A percentile compares a stretch with the other conserved stretches of the same genome.
Conservation (phyloP, 2,113 vertebrate genomes). For the Piaya cayana region DNA sequence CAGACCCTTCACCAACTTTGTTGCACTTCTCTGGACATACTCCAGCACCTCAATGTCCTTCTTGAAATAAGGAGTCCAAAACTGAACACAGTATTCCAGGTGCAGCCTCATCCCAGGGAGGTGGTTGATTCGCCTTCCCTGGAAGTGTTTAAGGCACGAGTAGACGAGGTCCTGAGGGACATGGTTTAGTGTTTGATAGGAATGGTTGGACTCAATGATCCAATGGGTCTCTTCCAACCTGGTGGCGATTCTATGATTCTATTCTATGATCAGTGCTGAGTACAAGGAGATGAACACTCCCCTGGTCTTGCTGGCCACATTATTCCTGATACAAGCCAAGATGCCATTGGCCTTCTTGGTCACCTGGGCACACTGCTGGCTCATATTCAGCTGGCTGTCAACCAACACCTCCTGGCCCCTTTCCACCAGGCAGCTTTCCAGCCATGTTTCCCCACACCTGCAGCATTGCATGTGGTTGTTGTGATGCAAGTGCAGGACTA, state of each 20-base stretch:
- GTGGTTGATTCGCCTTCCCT: too few relatives aligned
- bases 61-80: not conserved
- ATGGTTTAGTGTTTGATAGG: too few relatives aligned
- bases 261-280: not conserved
- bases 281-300: fast-evolving
- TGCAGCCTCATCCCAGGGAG: not conserved
- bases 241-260: too few relatives aligned
- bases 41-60: not conserved
- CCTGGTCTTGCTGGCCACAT: not conserved
- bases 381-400: too few relatives aligned
- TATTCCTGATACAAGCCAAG: not conserved
- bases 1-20: not conserved
- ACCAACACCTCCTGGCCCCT: not conserved
- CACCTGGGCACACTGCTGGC: not conserved
- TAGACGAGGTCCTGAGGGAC: too few relatives aligned
- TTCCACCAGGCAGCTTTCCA: not conserved
- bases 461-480: not conserved
- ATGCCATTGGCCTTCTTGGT: not conserved
- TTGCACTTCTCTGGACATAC: not conserved
- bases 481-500: not conserved
- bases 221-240: too few relatives aligned
- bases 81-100: not conserved
- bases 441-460: not conserved
- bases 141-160: too few relatives aligned
- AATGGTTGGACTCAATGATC: too few relatives aligned